Base-by-base conservation (phyloP, 2,888 invertebrate genomes). In the Cartodere bifasciata region DNA sequence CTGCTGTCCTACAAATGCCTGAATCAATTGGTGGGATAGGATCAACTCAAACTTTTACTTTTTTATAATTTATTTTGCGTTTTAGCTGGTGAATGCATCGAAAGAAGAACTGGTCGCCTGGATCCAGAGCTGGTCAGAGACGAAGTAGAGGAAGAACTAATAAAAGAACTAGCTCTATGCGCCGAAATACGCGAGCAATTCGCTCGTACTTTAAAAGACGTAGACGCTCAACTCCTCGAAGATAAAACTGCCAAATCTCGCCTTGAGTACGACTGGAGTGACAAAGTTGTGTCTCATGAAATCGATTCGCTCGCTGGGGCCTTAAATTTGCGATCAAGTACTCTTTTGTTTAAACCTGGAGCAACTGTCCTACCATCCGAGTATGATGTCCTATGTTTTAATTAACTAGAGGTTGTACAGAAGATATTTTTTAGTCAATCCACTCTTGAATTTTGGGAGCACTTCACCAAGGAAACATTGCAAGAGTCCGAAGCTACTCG, bases 201-300 rank as follows among this genome's bases (percentile, higher is more conserved):
- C 9, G 65, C 67, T 17, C 67, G 68, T 39, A 76, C 75, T 1
- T 55, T 80, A 4, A 62, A 68, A 20, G 71, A 75, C 47, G 73
- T 84, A 15, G 75, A 81, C 40, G 64, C 67, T 20, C 83, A 85
- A 56, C 62, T 82, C 50, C 51, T 70, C 15, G 72, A 81, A 44
- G 77, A 86, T 49, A 80, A 82, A 48, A 75, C 82, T 10, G 78
- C 81, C 1, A 88, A 91, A 52, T 73, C 79, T 41, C 71, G 77
- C 23, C 65, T 91, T 35, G 91, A 92, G 60, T 79, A 75, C 49
- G 90, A 91, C 54, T 91, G 88, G 87, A 87, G 87, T 47, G 87
- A 91, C 51, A 92, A 92, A 62, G 70, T 71, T 34, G 75, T 83
- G 51, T 73, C 87, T 0, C 77, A 82, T 47, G 72, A 78, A 42